A percentile compares a stretch with the other conserved stretches of the same genome.
These are phyloP conservation scores for Eubasilissa splendida DNA, from an alignment of 2,888 invertebrate species.

Conservation along the genomic window DNA sequence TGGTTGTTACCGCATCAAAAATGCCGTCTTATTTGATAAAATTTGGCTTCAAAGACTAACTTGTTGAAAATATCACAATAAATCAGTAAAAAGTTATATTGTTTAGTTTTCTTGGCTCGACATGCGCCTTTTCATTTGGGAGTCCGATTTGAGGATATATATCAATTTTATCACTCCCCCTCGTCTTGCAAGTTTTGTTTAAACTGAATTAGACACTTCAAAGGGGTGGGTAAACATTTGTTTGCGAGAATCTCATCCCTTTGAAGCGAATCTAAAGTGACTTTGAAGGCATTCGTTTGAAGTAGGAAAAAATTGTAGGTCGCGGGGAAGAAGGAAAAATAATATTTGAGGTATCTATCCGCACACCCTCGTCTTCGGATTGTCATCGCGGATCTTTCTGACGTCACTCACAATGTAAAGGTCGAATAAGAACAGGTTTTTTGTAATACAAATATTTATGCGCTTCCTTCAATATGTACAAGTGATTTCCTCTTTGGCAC, in stretches of 20 bases:
- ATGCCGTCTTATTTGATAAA: no score
- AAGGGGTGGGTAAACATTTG: constrained; percentile 19
- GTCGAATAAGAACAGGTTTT: not conserved
- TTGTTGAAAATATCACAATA: not conserved
- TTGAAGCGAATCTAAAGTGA: constrained; percentile 14
- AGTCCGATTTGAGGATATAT: not conserved
- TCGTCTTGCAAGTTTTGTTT: not conserved
- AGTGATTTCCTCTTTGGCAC: no score
- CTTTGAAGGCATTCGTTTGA: constrained; percentile 1
- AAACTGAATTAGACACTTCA: constrained; percentile 10
- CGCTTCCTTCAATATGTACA: no score
- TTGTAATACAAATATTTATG: no score
- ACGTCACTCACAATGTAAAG: not conserved
- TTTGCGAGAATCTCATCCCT: constrained; percentile 15
- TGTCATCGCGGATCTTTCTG: constrained; percentile 6
- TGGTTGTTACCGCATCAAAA: no score
- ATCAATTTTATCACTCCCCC: constrained; percentile 13
- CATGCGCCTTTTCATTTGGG: constrained; percentile 27
- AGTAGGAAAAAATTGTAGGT: constrained; percentile 5
- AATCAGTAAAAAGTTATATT: not conserved
- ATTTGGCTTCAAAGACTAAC: not conserved
- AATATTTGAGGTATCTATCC: constrained; percentile 20
- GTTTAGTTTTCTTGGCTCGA: not conserved
- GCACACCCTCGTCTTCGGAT: not conserved
- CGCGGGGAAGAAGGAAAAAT: constrained; percentile 7